Evolutionary conservation across 2,797 vertebrate species (phyloP).

Genomic region (Parotocinclus haroldoi): DNA sequence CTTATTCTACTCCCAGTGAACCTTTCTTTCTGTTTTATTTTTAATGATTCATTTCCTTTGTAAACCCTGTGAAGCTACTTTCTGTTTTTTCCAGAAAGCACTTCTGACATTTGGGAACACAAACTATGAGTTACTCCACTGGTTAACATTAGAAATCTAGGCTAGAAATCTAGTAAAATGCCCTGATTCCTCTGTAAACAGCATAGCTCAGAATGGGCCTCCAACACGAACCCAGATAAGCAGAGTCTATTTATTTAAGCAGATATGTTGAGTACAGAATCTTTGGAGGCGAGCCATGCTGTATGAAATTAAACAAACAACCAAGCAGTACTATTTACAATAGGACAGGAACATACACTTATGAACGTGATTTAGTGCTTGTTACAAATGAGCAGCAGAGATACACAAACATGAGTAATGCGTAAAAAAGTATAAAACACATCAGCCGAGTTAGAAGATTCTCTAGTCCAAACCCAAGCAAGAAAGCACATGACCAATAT

Average conservation of each 20-base stretch:
- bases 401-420: no score
- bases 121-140: slow-evolving; percentile 15
- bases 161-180: slow-evolving; percentile 13
- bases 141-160: slow-evolving; percentile 21
- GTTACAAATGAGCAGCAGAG: no score
- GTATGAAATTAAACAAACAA: slow-evolving; percentile 63
- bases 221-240: slow-evolving; percentile 23
- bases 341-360: no score
- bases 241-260: slow-evolving; percentile 56
- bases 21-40: slow-evolving; percentile 2
- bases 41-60: slow-evolving; percentile 7
- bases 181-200: slow-evolving; percentile 18
- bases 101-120: slow-evolving; percentile 10
- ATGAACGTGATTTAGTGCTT: no score
- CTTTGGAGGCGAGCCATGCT: slow-evolving; percentile 55
- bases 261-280: slow-evolving; percentile 45
- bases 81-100: slow-evolving; percentile 5
- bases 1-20: slow-evolving; percentile 1
- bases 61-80: slow-evolving; percentile 13
- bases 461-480: no score
- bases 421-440: no score
- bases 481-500: no score
- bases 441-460: no score
- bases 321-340: no score
- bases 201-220: slow-evolving; percentile 18